These are phyloP conservation scores for Armadillidium nasatum DNA, from an alignment of 1,140 invertebrate species.

Conservation along the genomic window DNA sequence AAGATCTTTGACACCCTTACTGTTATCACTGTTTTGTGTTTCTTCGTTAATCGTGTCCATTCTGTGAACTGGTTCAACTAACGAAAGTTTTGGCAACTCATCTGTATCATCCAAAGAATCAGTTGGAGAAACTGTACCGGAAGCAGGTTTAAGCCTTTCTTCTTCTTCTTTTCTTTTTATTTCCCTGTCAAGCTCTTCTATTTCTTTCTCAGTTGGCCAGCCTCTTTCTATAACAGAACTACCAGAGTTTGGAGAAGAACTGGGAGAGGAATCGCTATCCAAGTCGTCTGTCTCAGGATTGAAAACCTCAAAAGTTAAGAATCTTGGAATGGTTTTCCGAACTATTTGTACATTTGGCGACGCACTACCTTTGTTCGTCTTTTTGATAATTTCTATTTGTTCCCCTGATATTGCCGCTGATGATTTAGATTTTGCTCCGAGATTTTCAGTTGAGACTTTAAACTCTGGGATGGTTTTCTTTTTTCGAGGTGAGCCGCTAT, in stretches of 20 bases:
- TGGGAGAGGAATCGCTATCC: conserved; percentile 79
- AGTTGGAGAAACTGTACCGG: not conserved
- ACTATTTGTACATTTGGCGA: conserved; percentile 41
- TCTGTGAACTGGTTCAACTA: conserved; percentile 40
- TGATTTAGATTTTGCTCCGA: conserved; percentile 31
- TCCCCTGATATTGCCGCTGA: conserved; percentile 45
- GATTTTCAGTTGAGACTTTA: no score
- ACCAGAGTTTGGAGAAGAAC: conserved; percentile 78
- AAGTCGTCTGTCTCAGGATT: conserved; percentile 85
- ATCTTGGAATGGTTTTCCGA: conserved; percentile 56
- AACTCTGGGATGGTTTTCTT: no score
- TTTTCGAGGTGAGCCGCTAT: no score
- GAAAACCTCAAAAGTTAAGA: conserved; percentile 75
- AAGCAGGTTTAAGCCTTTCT: conserved; percentile 31
- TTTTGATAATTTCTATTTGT: conserved; percentile 46
- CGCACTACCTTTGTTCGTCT: conserved; percentile 30
- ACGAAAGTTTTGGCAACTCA: conserved; percentile 39
- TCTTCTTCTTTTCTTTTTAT: conserved; percentile 40
- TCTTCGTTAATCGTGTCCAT: conserved; percentile 44
- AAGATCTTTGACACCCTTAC: not conserved
- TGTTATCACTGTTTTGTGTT: not conserved
- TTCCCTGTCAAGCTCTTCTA: conserved; percentile 39
- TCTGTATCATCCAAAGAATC: conserved; percentile 29
- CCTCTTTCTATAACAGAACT: conserved; percentile 52
- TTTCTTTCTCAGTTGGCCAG: conserved; percentile 40